phyloP scores from a whole-genome alignment of 2,888 invertebrate species.

The Phyllotreta striolata region DNA sequence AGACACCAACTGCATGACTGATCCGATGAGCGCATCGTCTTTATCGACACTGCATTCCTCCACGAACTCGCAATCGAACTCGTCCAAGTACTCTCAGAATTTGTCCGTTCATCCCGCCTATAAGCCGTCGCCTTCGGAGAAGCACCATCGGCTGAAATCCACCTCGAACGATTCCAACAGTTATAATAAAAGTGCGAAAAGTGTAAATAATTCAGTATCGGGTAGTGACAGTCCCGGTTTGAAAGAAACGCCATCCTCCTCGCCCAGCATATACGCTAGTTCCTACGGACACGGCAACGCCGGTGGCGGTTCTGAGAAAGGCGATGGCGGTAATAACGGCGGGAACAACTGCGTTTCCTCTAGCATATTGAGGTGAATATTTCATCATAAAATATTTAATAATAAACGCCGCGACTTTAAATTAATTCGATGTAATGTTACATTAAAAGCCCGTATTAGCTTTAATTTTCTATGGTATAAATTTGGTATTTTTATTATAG shows the following conservation, averaged over 20 bases:
- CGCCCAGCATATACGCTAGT: constrained; percentile 60
- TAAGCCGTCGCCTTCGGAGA: constrained; percentile 42
- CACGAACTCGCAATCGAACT: constrained; percentile 24
- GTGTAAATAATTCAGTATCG: constrained; percentile 15
- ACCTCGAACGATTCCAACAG: constrained; percentile 48
- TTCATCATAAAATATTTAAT: constrained; percentile 5
- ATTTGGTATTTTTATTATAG: constrained; percentile 57
- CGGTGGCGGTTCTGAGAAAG: constrained; percentile 49
- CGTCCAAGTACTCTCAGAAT: constrained; percentile 47
- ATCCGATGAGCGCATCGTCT: constrained; percentile 40
- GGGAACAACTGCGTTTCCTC: constrained; percentile 59
- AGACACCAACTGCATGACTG: constrained; percentile 13
- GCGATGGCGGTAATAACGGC: constrained; percentile 52
- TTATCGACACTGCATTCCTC: constrained; percentile 45
- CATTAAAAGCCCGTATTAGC: background rate
- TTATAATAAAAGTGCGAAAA: constrained; percentile 47
- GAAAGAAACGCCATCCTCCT: constrained; percentile 52
- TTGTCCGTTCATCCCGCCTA: constrained; percentile 56
- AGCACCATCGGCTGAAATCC: constrained; percentile 30
- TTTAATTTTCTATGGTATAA: background rate
- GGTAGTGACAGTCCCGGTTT: constrained; percentile 39
- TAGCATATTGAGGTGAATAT: constrained; percentile 63
- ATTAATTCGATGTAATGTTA: constrained; percentile 7
- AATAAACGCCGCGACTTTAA: background rate
- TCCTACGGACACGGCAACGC: constrained; percentile 60